phyloP scores from a whole-genome alignment of 1,140 invertebrate genomes.

The Cryptotermes secundus region DNA sequence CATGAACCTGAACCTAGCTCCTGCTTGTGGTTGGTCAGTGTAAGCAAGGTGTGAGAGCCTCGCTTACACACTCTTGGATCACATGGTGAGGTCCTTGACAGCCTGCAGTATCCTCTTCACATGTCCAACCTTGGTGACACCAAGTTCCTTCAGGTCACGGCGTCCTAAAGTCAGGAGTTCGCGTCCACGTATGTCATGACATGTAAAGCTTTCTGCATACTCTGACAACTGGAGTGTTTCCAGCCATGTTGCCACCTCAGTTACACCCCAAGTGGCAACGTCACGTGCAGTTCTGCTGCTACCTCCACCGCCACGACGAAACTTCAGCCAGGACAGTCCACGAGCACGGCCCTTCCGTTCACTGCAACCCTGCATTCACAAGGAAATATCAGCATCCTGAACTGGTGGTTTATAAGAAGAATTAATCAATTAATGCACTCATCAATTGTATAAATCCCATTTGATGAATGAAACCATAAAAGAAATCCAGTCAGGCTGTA shows the following conservation, averaged over 20 bases:
- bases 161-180: slow-evolving; percentile 85
- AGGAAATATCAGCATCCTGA: no score
- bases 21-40: not conserved
- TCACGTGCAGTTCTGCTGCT: slow-evolving; percentile 48
- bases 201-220: slow-evolving; percentile 81
- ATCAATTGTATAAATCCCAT: no score
- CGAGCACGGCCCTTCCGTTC: slow-evolving; percentile 52
- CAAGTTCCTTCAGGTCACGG: slow-evolving; percentile 83
- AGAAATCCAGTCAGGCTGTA: no score
- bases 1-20: no score
- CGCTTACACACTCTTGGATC: slow-evolving; percentile 39
- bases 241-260: slow-evolving; percentile 74
- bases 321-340: slow-evolving; percentile 61
- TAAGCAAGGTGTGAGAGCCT: not conserved
- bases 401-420: not conserved
- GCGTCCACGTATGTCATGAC: slow-evolving; percentile 87
- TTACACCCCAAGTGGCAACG: slow-evolving; percentile 52
- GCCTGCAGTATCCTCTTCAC: slow-evolving; percentile 91
- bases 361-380: slow-evolving; percentile 37
- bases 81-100: slow-evolving; percentile 75
- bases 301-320: slow-evolving; percentile 49
- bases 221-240: slow-evolving; percentile 84
- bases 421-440: no score
- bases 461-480: no score
- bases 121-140: slow-evolving; percentile 91